Base-by-base conservation (phyloP, 1,140 invertebrate species). In the Chrysomallon squamiferum region DNA sequence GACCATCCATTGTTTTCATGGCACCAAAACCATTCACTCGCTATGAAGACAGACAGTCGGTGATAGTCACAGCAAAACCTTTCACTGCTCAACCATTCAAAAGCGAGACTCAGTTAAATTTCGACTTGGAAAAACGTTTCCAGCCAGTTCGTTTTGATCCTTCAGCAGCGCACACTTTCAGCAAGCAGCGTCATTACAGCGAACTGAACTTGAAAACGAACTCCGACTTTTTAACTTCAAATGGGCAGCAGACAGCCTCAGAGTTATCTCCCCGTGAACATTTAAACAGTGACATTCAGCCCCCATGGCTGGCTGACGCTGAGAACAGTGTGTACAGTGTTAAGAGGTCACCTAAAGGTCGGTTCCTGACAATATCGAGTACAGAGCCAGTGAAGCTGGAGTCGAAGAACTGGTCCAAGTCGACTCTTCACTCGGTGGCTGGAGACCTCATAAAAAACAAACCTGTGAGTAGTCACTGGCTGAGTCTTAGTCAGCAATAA, bases 341-440 rank as follows among this genome's bases (percentile, higher is more conserved):
- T 29, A 74, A 73, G 60, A 68, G 64, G 27, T 66, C 68, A 7
- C 70, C 73, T 22, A 71, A 74, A 64, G 80, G 93, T 49, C 87
- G 95, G 59, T 94, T 95, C 84, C 91, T 95, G 79, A 96, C 95
- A 0, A 93, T 95, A 6, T 94, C 93, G 11, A 90, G 89, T 80
- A 90, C 88, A 78, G 84, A 88, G 73, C 89, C 88, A 4, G 71
- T 78, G 9, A 79, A 75, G 47, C 38, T 84, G 61, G 84, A 84
- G 54, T 72, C 65, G 2, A 58, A 59, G 9, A 13, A 67, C 0
- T 62, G 71, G 25, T 41, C 73, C 30, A 72, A 73, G 43, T 62
- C 71, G 6, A 72, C 75, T 22, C 58, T 76, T 13, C 74, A 76
- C 25, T 72, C 72, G 22, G 49, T 74, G 15, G 79, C 78, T 33